Percentiles rank a stretch among this genome's conserved stretches.
These are phyloP conservation scores for Chaenogobius annularis DNA, from an alignment of 2,113 vertebrate species.

Conservation along the genomic window DNA sequence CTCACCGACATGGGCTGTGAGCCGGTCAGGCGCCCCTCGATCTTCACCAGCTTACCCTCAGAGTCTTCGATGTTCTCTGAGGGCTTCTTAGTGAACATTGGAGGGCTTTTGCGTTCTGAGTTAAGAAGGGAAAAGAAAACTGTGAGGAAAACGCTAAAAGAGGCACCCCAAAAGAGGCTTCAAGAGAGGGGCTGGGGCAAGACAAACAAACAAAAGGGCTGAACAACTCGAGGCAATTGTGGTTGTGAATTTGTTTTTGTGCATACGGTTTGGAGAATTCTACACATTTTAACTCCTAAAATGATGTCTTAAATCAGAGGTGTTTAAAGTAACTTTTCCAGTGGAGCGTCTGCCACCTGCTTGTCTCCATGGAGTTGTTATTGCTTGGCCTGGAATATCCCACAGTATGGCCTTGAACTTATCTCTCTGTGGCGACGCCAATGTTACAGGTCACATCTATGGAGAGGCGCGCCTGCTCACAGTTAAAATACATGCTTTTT, in stretches of 20 bases:
- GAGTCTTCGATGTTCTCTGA: slow-evolving; percentile 88
- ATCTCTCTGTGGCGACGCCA: no score
- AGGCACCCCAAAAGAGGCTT: slow-evolving; percentile 2
- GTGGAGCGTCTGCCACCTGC: no score
- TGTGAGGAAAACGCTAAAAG: slow-evolving; percentile 18
- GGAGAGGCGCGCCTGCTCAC: no score
- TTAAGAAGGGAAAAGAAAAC: slow-evolving; percentile 1
- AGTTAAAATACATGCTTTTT: no score
- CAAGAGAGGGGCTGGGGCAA: background rate
- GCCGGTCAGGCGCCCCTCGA: slow-evolving; percentile 89
- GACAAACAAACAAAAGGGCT: slow-evolving; percentile 1
- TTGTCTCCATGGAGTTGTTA: no score
- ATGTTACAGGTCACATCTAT: no score
- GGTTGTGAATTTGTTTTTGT: background rate
- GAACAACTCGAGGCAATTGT: background rate
- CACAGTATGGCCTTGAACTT: no score
- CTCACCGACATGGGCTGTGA: slow-evolving; percentile 88
- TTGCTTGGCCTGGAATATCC: no score
- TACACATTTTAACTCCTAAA: no score
- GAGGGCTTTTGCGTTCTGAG: slow-evolving; percentile 90
- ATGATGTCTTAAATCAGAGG: no score
- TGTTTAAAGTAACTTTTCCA: no score
- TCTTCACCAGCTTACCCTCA: slow-evolving; percentile 88
- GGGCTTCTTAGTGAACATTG: slow-evolving; percentile 92
- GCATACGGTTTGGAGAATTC: no score